phyloP scores from a whole-genome alignment of 2,888 invertebrate species.

The Yponomeuta malinellus region DNA sequence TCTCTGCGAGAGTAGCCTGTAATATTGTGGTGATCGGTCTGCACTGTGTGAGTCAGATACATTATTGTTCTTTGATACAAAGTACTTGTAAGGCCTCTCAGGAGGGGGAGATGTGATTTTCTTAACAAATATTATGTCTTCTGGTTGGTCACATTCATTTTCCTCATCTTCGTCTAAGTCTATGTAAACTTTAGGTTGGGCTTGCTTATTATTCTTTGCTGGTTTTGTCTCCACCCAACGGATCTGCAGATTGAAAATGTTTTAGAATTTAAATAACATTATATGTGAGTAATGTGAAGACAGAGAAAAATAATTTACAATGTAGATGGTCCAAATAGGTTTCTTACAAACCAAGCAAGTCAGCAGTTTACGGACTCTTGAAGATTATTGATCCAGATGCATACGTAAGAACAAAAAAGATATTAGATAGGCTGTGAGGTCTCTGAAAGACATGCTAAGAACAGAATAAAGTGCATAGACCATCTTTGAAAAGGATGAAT shows the following conservation, averaged over 20 bases:
- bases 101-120: slow-evolving; percentile 46
- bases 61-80: slow-evolving; percentile 33
- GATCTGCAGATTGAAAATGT: slow-evolving; percentile 39
- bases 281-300: neutral
- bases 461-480: too few species aligned
- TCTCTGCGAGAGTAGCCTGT: slow-evolving; percentile 36
- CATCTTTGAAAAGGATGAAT: too few species aligned
- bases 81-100: slow-evolving; percentile 45
- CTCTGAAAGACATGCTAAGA: too few species aligned
- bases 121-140: slow-evolving; percentile 61
- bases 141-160: slow-evolving; percentile 38
- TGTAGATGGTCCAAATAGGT: neutral
- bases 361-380: too few species aligned
- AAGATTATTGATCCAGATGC: too few species aligned
- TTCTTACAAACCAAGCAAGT: neutral
- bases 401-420: too few species aligned
- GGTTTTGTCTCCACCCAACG: slow-evolving; percentile 48
- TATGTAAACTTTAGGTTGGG: slow-evolving; percentile 43
- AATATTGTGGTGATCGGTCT: slow-evolving; percentile 31
- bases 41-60: slow-evolving; percentile 36
- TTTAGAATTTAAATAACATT: neutral
- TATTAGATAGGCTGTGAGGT: too few species aligned
- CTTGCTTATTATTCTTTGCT: slow-evolving; percentile 28
- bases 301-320: neutral
- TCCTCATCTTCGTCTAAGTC: slow-evolving; percentile 43